phyloP scores from a whole-genome alignment of 2,113 vertebrate species.

The Silurus asotus region DNA sequence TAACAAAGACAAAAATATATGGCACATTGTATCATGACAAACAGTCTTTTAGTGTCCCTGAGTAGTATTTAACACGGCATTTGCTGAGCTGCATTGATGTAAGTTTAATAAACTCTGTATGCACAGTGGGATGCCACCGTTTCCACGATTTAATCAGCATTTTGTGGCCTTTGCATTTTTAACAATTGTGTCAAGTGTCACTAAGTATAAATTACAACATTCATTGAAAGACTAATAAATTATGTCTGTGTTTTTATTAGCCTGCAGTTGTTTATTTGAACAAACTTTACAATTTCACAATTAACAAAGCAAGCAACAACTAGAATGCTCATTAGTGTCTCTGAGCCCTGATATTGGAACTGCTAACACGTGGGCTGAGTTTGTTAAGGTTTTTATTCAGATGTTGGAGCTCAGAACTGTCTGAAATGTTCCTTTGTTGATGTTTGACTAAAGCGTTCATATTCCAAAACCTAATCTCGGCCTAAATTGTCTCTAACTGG shows the following conservation, averaged over 20 bases:
- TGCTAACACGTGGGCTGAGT: neutral
- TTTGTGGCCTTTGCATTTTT: neutral
- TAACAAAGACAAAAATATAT: neutral
- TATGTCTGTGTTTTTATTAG: neutral
- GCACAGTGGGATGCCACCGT: neutral
- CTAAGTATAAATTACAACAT: neutral
- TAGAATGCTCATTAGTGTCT: neutral
- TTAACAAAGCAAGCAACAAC: neutral
- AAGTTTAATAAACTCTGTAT: neutral
- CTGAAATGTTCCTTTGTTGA: neutral
- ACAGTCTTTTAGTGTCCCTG: neutral
- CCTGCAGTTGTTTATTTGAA: neutral
- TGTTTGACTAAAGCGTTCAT: conserved; percentile 14
- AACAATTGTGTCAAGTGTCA: neutral
- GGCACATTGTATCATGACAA: neutral
- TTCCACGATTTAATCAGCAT: neutral
- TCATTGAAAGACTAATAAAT: neutral
- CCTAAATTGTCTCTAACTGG: conserved; percentile 44
- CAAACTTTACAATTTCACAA: neutral
- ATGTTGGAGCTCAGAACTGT: neutral
- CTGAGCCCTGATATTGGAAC: neutral
- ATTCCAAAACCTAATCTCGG: conserved; percentile 17
- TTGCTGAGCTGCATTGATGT: neutral
- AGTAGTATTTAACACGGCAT: neutral
- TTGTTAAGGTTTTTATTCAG: neutral